Evolutionary conservation across 2,113 vertebrate species (phyloP), one percentile per base, ranked within the genome.

Genomic region (Apteryx owenii): DNA sequence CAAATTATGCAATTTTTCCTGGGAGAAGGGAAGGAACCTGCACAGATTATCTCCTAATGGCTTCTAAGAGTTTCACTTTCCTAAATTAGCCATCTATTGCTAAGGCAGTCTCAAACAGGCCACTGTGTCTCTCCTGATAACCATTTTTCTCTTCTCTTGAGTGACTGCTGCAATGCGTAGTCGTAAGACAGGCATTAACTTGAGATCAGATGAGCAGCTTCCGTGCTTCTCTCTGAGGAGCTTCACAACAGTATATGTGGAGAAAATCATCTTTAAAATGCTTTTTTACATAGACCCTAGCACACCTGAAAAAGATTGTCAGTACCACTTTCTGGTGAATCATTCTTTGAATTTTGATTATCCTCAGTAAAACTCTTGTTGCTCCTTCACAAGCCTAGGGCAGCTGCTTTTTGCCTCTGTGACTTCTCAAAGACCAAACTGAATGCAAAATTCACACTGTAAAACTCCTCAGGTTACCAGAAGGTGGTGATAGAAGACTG

Each of bases 401-500:
- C 51, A 89, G 66, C 54, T 94, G 62, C 20, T 72, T 73, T 81
- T 91, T 54, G 72, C 54, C 29, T 50, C 38, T 72, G 48, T n/a
- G 66, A 60, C 64, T 88, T 75, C 21, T 42, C 66, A 80, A 28
- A 21, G 48, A 92, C 36, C 16, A 40, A 82, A 83, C 1, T 5
- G 22, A 58, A 88, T 50, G 58, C 51, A 54, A 42, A 90, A 92
- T 36, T 44, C 22, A 33, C 36, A 8, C 5, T 54, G 50, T 23
- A 50, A 40, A 82, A 79, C 33, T 33, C 61, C 17, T 60, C 76
- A 48, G 19, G 82, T 72, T 64, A 61, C 94, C 96, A 96, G 88
- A 44, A 93, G 89, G 65, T 89, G 85, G 85, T 58, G 71, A 85
- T 44, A 97, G 85, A 81, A 93, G 79, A 91, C 81, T 18, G 50